Base-by-base conservation (phyloP, 2,113 vertebrate species). In the Vidua chalybeata region DNA sequence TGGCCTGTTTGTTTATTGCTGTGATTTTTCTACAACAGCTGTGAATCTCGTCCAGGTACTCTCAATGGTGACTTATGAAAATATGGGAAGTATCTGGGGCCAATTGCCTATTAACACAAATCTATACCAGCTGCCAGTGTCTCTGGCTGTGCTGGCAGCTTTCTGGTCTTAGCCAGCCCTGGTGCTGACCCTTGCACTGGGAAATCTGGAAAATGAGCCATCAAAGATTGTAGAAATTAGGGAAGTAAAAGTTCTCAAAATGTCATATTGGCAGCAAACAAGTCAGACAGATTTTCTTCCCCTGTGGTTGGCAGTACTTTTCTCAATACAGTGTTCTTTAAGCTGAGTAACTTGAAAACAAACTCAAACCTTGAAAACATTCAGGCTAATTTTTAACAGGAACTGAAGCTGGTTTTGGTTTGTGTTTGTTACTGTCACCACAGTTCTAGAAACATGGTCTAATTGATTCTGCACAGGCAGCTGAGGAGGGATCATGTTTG, bases 1-100 rank as follows among this genome's bases (percentile, higher is more conserved):
- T 1, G 98, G 98, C 46, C 98, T 99, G 39, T 99, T 99, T 96
- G 98, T 99, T 59, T 99, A 99, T 96, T 99, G 99, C 95, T 99
- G 99, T 96, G 99, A 99, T 93, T 99, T 99, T 97, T 99, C 99
- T 92, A 98, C 97, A 67, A 98, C 98, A 12, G 99, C 99, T 56
- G 97, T 99, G 91, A 98, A 99, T 76, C 98, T 99, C 37, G 98
- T 99, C 66, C 99, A 98, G 98, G 99, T 99, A 96, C 98, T 97
- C 51, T 14, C 45, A 33, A 0, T 13, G 30, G 21, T 52, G 46
- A 33, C 33, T 55, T 52, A 22, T 0, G 4, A 73, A 62, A 63
- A 77, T 46, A 41, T 78, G 52, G n/a, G 73, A 84, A 56, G 79
- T 39, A 30, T 55, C 2, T 23, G 41, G 28, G 48, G 56, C 31